Evolutionary conservation across 2,888 invertebrate genomes (phyloP).

Genomic region (Diarsia brunnea): DNA sequence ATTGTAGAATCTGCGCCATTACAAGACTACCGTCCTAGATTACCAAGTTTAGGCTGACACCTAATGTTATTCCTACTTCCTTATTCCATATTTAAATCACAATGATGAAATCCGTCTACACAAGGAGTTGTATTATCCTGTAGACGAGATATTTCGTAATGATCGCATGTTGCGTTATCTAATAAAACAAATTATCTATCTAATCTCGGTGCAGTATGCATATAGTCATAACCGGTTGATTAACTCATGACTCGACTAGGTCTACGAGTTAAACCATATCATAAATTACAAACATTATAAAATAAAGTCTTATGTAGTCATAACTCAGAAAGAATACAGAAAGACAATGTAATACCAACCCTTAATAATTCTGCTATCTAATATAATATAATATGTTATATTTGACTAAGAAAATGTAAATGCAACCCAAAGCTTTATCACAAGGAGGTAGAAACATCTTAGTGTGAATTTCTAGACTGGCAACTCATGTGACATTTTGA

Average conservation of each 20-base stretch:
- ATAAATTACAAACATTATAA: slow-evolving; percentile 7
- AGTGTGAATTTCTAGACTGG: slow-evolving; percentile 29
- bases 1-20: slow-evolving; percentile 22
- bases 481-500: slow-evolving; percentile 65
- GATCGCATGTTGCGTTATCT: slow-evolving; percentile 55
- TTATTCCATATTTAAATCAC: slow-evolving; percentile 47
- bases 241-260: slow-evolving; percentile 21
- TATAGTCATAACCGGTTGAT: slow-evolving; percentile 44
- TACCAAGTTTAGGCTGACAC: slow-evolving; percentile 49
- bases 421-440: background rate
- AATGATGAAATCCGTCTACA: slow-evolving; percentile 41
- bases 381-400: background rate
- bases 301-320: slow-evolving; percentile 9
- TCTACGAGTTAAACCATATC: slow-evolving; percentile 18
- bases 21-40: slow-evolving; percentile 49
- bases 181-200: slow-evolving; percentile 43
- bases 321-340: too few relatives aligned
- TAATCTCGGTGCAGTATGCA: slow-evolving; percentile 52
- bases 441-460: slow-evolving; percentile 1
- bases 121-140: slow-evolving; percentile 24
- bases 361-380: slow-evolving; percentile 5
- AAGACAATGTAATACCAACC: background rate
- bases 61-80: slow-evolving; percentile 39
- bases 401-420: background rate
- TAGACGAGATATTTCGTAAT: slow-evolving; percentile 49